phyloP scores from a whole-genome alignment of 2,113 vertebrate species.

The Ictalurus punctatus region DNA sequence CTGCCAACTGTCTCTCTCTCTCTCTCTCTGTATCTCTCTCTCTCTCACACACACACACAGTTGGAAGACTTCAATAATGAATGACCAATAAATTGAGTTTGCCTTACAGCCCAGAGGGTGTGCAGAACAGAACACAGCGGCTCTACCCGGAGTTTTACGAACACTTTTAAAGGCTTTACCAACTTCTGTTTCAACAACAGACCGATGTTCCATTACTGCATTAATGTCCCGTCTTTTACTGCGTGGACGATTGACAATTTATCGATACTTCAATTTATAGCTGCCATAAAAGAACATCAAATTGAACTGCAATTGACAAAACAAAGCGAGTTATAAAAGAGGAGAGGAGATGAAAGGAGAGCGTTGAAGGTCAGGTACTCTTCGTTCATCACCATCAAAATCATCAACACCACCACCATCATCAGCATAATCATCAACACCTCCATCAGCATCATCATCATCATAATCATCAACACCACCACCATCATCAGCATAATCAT shows the following conservation, averaged over 20 bases:
- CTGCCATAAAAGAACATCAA: neutral
- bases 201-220: slow-evolving; percentile 1
- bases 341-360: neutral
- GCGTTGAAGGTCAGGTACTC: too few species aligned
- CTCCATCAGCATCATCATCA: neutral
- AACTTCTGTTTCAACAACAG: neutral
- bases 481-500: neutral
- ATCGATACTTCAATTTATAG: slow-evolving; percentile 30
- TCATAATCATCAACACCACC: neutral
- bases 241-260: slow-evolving; percentile 31
- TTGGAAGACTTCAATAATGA: slow-evolving; percentile 51
- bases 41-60: slow-evolving; percentile 3
- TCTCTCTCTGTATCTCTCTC: neutral
- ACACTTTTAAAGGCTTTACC: slow-evolving; percentile 28
- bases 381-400: neutral
- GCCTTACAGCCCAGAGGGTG: slow-evolving; percentile 33
- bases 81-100: slow-evolving; percentile 48
- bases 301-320: slow-evolving; percentile 9
- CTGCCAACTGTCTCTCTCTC: neutral
- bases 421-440: neutral
- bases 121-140: neutral
- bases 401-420: neutral
- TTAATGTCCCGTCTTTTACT: slow-evolving; percentile 12
- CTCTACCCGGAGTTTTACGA: slow-evolving; percentile 6
- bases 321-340: neutral